Conservation (phyloP, 2,797 vertebrate species). For the Enoplosus armatus region DNA sequence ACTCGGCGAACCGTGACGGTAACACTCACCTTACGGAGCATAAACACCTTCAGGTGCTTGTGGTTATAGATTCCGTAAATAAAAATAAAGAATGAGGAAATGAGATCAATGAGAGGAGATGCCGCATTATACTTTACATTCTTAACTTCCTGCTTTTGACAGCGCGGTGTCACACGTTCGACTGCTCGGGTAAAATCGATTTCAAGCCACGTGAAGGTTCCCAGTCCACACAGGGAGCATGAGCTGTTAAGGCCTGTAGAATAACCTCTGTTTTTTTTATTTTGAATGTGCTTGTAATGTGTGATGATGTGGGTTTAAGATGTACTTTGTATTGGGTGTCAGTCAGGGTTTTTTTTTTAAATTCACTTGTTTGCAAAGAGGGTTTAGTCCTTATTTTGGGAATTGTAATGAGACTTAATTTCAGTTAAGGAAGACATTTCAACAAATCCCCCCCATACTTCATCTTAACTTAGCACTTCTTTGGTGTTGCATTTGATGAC, state of each 20-base stretch:
- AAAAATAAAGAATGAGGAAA: slow-evolving; percentile 60
- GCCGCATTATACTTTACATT: slow-evolving; percentile 67
- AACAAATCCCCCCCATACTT: background rate
- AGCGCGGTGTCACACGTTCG: slow-evolving; percentile 67
- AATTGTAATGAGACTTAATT: background rate
- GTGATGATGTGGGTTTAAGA: background rate
- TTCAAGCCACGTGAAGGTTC: slow-evolving; percentile 56
- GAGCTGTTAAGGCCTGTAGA: background rate
- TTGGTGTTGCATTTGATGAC: background rate
- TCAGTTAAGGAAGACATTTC: background rate
- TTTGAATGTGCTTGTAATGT: background rate
- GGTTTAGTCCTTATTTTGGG: background rate
- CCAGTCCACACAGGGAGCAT: background rate
- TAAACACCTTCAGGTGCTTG: slow-evolving; percentile 32
- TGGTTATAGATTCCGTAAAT: slow-evolving; percentile 29
- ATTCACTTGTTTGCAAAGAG: background rate
- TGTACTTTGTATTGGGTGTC: background rate
- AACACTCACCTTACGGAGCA: slow-evolving; percentile 74
- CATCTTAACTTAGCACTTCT: background rate
- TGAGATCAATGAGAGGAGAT: slow-evolving; percentile 68
- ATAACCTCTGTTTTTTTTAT: background rate
- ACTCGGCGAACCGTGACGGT: background rate
- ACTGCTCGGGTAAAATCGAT: slow-evolving; percentile 58
- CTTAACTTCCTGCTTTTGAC: slow-evolving; percentile 85
- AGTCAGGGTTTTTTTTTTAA: background rate